Conservation (phyloP, 2,797 vertebrate genomes). For the Eptatretus atami region DNA sequence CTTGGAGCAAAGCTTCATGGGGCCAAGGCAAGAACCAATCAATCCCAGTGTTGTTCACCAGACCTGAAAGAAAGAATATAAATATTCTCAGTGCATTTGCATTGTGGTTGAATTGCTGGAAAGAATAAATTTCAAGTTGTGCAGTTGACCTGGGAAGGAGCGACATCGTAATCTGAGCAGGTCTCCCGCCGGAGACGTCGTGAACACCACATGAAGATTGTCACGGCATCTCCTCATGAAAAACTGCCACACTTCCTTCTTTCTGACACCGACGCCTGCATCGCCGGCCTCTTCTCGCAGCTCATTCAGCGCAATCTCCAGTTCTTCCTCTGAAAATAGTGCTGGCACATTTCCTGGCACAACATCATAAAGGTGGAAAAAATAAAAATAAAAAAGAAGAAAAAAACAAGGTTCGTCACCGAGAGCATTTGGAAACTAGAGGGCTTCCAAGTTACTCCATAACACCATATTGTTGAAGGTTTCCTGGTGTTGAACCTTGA, state of each 20-base stretch:
- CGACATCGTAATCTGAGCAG: conserved; percentile 52
- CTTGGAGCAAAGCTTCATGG: conserved; percentile 44
- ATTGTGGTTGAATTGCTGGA: too few species aligned
- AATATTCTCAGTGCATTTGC: too few species aligned
- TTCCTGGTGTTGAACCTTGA: too few species aligned
- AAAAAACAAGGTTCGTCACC: too few species aligned
- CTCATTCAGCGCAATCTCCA: conserved; percentile 35
- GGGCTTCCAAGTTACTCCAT: too few species aligned
- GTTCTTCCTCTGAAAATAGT: conserved; percentile 64
- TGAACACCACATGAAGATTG: conserved; percentile 64
- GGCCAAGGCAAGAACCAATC: conserved; percentile 95
- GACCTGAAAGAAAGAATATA: conserved; percentile 21
- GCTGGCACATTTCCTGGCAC: conserved; percentile 59
- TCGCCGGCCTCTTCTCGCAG: conserved; percentile 35
- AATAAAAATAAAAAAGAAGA: too few species aligned
- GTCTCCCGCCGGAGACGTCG: conserved; percentile 76
- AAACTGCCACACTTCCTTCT: conserved; percentile 69
- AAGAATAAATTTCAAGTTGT: too few species aligned
- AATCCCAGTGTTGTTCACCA: conserved; percentile 84
- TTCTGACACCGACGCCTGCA: conserved; percentile 28
- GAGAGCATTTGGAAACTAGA: too few species aligned
- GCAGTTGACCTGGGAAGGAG: conserved; percentile 55
- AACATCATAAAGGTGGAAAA: conserved; percentile 3
- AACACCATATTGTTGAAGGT: too few species aligned
- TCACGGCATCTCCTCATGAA: conserved; percentile 61